A percentile compares a stretch with the other conserved stretches of the same genome.
phyloP scores from a whole-genome alignment of 1,140 invertebrate species.

The Pristionchus pacificus region DNA sequence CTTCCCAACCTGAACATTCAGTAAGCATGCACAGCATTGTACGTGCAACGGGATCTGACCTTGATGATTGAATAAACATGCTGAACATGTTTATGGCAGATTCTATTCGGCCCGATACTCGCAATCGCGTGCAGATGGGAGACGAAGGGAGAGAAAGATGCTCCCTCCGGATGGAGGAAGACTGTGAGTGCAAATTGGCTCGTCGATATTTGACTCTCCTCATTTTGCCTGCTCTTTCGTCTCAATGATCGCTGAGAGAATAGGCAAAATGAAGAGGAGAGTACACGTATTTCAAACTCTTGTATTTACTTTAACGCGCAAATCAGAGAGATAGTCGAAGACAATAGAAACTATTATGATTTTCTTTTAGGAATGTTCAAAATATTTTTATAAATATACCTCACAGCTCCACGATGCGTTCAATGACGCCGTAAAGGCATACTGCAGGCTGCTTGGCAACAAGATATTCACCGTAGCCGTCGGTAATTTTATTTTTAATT shows the following conservation, averaged over 20 bases:
- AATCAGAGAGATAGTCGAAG: conserved; percentile 4
- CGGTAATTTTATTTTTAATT: too few species aligned
- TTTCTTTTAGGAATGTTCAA: too few species aligned
- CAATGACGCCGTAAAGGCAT: background rate
- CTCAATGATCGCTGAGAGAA: conserved; percentile 1
- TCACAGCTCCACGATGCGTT: background rate
- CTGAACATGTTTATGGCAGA: too few species aligned
- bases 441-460: background rate
- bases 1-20: too few species aligned
- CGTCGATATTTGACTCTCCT: background rate
- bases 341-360: too few species aligned
- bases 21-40: too few species aligned
- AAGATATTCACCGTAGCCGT: conserved; percentile 1
- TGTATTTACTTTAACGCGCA: background rate
- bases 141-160: conserved; percentile 9
- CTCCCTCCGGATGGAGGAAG: conserved; percentile 12
- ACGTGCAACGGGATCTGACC: too few species aligned
- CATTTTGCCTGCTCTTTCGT: background rate
- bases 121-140: conserved; percentile 34
- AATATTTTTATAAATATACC: too few species aligned
- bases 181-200: background rate
- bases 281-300: background rate
- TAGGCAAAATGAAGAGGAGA: conserved; percentile 8
- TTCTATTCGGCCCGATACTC: conserved; percentile 40
- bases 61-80: too few species aligned